Conservation (phyloP, 2,113 vertebrate species). For the Hyperopisus bebe region DNA sequence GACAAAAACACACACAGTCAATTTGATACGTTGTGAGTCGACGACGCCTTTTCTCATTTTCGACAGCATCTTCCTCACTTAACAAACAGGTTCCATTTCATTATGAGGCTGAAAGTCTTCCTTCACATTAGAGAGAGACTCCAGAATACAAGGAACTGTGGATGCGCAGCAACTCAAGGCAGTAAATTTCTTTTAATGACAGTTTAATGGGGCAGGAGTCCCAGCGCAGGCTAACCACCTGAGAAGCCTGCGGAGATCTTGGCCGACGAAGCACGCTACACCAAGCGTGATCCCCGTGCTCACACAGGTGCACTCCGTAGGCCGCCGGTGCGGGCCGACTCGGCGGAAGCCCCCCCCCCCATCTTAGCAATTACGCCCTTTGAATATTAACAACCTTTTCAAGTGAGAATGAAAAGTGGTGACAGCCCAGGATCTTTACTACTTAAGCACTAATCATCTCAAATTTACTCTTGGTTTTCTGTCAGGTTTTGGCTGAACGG, state of each 20-base stretch:
- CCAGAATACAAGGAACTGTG: background rate
- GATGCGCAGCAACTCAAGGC: background rate
- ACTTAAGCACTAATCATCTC: slow-evolving; percentile 57
- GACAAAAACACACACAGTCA: background rate
- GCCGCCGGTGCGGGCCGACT: background rate
- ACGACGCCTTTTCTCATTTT: background rate
- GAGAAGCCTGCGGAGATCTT: background rate
- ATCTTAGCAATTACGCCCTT: slow-evolving; percentile 55
- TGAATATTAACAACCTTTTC: slow-evolving; percentile 62
- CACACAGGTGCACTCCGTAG: background rate
- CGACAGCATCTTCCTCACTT: background rate
- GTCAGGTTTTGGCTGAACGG: background rate
- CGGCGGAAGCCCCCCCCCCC: slow-evolving; percentile 22
- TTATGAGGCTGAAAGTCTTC: background rate
- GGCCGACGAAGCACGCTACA: background rate
- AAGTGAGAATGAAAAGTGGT: slow-evolving; percentile 54
- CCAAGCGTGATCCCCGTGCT: background rate
- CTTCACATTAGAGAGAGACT: background rate
- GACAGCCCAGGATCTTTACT: slow-evolving; percentile 53
- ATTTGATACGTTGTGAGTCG: background rate
- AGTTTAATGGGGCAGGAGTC: background rate
- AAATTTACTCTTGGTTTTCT: slow-evolving; percentile 42
- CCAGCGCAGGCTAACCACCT: background rate
- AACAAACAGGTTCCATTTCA: background rate
- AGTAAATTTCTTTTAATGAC: background rate